A percentile compares a stretch with the other conserved stretches of the same genome.
These are phyloP conservation scores for Eupithecia exiguata DNA, from an alignment of 2,888 invertebrate species.

Conservation along the genomic window DNA sequence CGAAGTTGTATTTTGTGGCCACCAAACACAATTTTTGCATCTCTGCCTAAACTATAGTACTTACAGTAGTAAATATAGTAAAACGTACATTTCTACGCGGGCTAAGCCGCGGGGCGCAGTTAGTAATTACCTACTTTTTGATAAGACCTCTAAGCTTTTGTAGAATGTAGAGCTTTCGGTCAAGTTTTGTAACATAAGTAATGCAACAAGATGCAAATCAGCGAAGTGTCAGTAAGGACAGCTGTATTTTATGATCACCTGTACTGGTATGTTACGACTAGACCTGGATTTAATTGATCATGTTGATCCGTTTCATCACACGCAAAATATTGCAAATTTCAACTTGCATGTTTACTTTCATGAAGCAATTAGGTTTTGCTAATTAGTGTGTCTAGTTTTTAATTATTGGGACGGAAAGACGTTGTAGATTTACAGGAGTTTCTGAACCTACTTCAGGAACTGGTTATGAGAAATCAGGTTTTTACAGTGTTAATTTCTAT, in stretches of 20 bases:
- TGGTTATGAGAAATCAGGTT: neutral
- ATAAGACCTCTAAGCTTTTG: neutral
- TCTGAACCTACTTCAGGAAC: neutral
- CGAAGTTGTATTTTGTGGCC: too few relatives aligned
- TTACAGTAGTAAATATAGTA: too few relatives aligned
- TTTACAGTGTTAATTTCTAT: too few relatives aligned
- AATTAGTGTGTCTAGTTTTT: neutral
- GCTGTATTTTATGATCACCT: conserved; percentile 4
- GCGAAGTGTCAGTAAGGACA: conserved; percentile 1
- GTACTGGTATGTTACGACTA: neutral
- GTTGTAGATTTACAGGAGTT: neutral
- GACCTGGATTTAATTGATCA: conserved; percentile 6
- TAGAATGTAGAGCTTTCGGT: neutral
- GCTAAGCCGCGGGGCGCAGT: too few relatives aligned
- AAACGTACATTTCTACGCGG: too few relatives aligned
- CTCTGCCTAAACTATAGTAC: too few relatives aligned
- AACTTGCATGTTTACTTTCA: neutral
- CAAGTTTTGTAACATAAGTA: neutral
- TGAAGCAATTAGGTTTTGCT: neutral
- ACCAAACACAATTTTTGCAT: too few relatives aligned
- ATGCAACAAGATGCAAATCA: conserved; percentile 5
- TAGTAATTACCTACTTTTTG: too few relatives aligned
- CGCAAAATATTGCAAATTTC: conserved; percentile 4
- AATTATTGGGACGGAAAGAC: neutral
- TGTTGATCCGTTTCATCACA: neutral